Conservation (phyloP, 92 coral and sea anemone genomes). For the Porites cylindrica region DNA sequence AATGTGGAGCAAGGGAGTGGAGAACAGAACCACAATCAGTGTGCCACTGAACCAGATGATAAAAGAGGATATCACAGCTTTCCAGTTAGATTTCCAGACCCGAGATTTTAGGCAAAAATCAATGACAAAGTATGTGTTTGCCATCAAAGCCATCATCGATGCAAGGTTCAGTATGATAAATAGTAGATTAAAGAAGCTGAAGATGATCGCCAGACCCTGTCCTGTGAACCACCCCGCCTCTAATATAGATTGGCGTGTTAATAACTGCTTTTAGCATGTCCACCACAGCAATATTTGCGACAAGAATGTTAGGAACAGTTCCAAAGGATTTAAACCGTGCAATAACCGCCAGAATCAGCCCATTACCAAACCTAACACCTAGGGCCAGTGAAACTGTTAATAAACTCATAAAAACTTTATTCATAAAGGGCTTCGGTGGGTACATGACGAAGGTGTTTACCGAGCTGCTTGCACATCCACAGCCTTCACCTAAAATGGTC, state of each 20-base stretch:
- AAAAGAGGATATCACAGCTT: neutral
- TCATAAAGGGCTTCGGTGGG: neutral
- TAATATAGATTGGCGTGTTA: neutral
- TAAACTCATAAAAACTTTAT: neutral
- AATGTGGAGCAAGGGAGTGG: neutral
- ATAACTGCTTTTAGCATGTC: neutral
- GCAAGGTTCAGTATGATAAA: no score
- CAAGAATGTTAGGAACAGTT: neutral
- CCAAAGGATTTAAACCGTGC: neutral
- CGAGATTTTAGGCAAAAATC: no score
- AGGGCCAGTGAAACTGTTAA: neutral
- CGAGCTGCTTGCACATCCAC: neutral
- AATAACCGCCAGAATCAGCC: neutral
- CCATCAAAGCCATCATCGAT: no score
- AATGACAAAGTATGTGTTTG: no score
- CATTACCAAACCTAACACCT: neutral
- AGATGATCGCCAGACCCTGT: neutral
- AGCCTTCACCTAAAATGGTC: neutral
- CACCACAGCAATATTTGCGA: neutral
- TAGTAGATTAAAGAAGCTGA: neutral
- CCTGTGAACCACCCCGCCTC: neutral
- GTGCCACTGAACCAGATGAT: constrained; percentile 1
- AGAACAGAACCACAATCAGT: neutral
- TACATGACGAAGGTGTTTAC: neutral
- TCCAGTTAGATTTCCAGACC: neutral